These are phyloP conservation scores for Sparidentex hasta DNA, from an alignment of 2,797 vertebrate genomes.

Conservation along the genomic window DNA sequence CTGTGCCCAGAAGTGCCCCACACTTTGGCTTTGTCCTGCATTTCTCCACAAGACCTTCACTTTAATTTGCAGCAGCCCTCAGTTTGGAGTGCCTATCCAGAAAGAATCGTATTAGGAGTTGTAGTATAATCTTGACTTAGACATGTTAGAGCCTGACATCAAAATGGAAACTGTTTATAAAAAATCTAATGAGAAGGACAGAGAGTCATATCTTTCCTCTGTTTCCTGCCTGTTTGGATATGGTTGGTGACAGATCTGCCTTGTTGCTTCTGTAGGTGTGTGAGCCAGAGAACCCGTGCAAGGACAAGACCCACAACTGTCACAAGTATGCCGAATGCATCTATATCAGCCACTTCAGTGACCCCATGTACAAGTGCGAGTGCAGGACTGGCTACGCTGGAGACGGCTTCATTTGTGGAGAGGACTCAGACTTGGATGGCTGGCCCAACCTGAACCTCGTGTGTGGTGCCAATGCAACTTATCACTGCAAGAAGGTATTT, in stretches of 20 bases:
- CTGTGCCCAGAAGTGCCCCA: constrained; percentile 29
- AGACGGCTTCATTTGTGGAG: constrained; percentile 95
- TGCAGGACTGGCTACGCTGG: constrained; percentile 97
- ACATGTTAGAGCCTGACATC: neutral
- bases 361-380: constrained; percentile 98
- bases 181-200: neutral
- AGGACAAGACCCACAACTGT: constrained; percentile 94
- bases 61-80: constrained; percentile 10
- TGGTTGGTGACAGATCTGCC: neutral
- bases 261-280: constrained; percentile 87
- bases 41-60: constrained; percentile 2
- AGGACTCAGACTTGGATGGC: constrained; percentile 98
- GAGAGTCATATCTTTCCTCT: neutral
- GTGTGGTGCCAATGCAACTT: constrained; percentile 93
- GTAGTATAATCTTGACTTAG: constrained; percentile 5
- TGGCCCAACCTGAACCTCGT: constrained; percentile 97
- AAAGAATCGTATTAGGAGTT: neutral
- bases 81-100: constrained; percentile 20
- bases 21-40: constrained; percentile 23
- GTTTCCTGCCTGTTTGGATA: neutral
- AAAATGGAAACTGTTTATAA: constrained; percentile 6
- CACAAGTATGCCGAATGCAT: constrained; percentile 94
- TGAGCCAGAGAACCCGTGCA: constrained; percentile 96
- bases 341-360: constrained; percentile 96
- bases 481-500: constrained; percentile 95